A percentile compares a stretch with the other conserved stretches of the same genome.
Conservation (phyloP, 1,140 invertebrate species). For the Anthonomus grandis region DNA sequence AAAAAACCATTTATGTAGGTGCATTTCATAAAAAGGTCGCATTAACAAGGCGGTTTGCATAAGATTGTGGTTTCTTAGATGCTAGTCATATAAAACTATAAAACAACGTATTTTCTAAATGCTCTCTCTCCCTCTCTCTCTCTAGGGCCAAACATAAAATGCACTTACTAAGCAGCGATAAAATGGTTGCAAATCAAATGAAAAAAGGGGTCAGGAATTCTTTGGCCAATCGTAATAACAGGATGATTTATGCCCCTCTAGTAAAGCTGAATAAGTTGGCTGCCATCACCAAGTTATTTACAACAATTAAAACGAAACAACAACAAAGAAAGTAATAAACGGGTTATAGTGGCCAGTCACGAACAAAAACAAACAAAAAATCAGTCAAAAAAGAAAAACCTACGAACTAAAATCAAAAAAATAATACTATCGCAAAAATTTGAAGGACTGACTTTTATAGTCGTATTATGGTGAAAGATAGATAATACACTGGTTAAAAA, state of each 20-base stretch:
- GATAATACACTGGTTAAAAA: conserved; percentile 19
- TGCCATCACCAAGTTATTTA: conserved; percentile 11
- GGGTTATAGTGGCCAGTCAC: conserved; percentile 6
- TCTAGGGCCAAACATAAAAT: conserved; percentile 4
- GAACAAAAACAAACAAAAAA: too few relatives aligned
- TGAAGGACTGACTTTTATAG: conserved; percentile 18
- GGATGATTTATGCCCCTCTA: not conserved
- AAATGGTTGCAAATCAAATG: not conserved
- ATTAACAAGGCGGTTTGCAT: conserved; percentile 9
- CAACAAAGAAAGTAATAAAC: too few relatives aligned
- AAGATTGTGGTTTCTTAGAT: conserved; percentile 8
- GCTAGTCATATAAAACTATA: conserved; percentile 12
- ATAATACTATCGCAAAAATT: conserved; percentile 20
- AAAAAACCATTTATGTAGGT: conserved; percentile 4
- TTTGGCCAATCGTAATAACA: conserved; percentile 1
- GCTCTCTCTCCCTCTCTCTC: conserved; percentile 4
- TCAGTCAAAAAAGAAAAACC: conserved; percentile 12
- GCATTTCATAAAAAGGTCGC: conserved; percentile 7
- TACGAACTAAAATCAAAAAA: conserved; percentile 14
- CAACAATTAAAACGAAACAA: conserved; percentile 11
- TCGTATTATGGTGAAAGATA: conserved; percentile 2
- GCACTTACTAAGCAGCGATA: conserved; percentile 3
- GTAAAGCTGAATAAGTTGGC: not conserved
- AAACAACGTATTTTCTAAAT: conserved; percentile 9
- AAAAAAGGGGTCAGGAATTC: not conserved